Evolutionary conservation across 2,888 invertebrate species (phyloP), one percentile per base, ranked within the genome.

Genomic region (Galerucella pusilla): DNA sequence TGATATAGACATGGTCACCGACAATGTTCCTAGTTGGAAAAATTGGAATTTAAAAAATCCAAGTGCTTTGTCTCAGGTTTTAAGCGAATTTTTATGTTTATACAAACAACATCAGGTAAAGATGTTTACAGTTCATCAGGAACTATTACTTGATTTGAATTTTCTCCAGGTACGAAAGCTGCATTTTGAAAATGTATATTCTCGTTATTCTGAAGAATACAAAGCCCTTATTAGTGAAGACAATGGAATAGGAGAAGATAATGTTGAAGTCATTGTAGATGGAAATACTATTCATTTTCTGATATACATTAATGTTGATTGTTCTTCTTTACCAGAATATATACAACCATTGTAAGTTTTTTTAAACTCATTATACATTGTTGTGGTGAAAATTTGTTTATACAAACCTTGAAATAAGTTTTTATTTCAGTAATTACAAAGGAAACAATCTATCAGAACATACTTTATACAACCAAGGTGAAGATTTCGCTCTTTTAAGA

Each of bases 201-300:
- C 90, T 0, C 86, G 91, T 75, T 89, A 93, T 1, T 89, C 89
- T 77, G 89, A 91, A 85, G 93, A 94, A 83, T 93, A 93, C 83
- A 89, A 89, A 78, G 90, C 90, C n/a, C 86, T 94, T 61, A 85
- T 92, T 11, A 88, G 90, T 20, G 88, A 90, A 81, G 87, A 89
- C 20, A 85, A 89, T 57, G 88, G 91, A 65, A 86, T 88, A n/a
- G 67, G 70, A 64, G 88, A 90, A 76, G 88, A 90, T 74, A 91
- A 93, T 83, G 88, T 94, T 68, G 94, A 94, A 88, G 90, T 94
- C 45, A 90, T 90, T 85, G 90, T 93, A 5, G 89, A 91, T 52
- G 70, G 71, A n/a, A 84, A 84, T 28, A 87, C 88, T 76, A 86
- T 89, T 45, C 91, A 90, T 83, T 93, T 94, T 84, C 84, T 93